Percentiles rank a stretch among this genome's conserved stretches.
Evolutionary conservation across 2,888 invertebrate species (phyloP).

Genomic region (Argyresthia goedartella): DNA sequence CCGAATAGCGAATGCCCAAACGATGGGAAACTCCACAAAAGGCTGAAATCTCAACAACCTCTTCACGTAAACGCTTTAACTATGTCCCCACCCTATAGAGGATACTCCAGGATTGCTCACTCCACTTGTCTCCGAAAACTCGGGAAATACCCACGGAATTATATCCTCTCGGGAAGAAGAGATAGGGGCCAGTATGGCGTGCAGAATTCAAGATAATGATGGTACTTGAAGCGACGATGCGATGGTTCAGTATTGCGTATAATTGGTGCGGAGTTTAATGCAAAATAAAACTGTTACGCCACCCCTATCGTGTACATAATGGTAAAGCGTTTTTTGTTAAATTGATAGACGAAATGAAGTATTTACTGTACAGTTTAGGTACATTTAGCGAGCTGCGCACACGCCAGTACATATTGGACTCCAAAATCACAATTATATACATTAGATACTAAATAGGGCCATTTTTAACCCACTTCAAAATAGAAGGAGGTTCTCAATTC

Average conservation of each 20-base stretch:
- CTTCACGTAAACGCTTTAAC: slow-evolving; percentile 69
- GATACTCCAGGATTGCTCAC: slow-evolving; percentile 65
- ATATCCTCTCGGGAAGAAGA: slow-evolving; percentile 34
- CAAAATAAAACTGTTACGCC: slow-evolving; percentile 67
- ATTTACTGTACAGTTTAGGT: too few species aligned
- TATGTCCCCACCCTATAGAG: slow-evolving; percentile 50
- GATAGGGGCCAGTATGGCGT: slow-evolving; percentile 39
- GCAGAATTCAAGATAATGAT: slow-evolving; percentile 56
- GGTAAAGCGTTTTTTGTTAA: too few species aligned
- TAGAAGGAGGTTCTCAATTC: too few species aligned
- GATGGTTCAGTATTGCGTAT: slow-evolving; percentile 62
- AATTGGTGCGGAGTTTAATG: slow-evolving; percentile 62
- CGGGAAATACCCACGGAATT: slow-evolving; percentile 48
- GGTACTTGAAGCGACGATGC: slow-evolving; percentile 61
- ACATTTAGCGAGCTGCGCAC: too few species aligned
- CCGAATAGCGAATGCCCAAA: slow-evolving; percentile 44
- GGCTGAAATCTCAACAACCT: slow-evolving; percentile 50
- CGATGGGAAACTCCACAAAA: slow-evolving; percentile 65
- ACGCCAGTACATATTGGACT: too few species aligned
- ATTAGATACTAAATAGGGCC: too few species aligned
- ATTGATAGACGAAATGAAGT: too few species aligned
- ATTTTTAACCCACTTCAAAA: too few species aligned
- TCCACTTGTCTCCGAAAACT: slow-evolving; percentile 69
- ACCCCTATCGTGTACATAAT: slow-evolving; percentile 26
- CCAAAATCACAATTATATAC: too few species aligned